These are phyloP conservation scores for Amblyornis subalaris DNA, from an alignment of 2,113 vertebrate genomes.

Conservation along the genomic window DNA sequence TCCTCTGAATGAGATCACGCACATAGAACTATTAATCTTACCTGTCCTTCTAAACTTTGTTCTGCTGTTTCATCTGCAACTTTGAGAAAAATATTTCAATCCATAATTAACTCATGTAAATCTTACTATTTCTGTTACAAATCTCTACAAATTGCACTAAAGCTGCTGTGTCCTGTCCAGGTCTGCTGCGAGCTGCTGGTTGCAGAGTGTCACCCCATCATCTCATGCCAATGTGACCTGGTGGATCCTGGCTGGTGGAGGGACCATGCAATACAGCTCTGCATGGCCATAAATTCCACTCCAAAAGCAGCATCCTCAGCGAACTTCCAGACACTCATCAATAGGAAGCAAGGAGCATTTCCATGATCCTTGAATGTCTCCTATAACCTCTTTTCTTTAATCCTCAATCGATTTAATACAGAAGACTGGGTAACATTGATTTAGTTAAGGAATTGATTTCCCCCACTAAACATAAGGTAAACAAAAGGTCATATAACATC, in stretches of 20 bases:
- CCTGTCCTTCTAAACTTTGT: not conserved
- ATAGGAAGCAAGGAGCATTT: not conserved
- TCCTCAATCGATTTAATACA: not conserved
- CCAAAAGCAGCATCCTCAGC: not conserved
- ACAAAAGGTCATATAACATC: not conserved
- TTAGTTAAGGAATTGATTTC: not conserved
- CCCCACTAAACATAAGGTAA: not conserved
- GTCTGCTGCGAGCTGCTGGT: not conserved
- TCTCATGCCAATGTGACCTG: not conserved
- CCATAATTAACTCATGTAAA: not conserved
- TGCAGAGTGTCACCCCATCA: not conserved
- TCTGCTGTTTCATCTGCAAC: not conserved
- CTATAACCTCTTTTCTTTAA: not conserved
- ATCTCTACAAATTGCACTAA: not conserved
- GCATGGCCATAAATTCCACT: not conserved
- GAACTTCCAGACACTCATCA: not conserved
- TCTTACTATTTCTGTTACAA: not conserved
- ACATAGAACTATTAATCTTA: not conserved
- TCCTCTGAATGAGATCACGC: not conserved
- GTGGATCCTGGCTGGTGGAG: not conserved
- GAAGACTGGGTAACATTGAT: not conserved
- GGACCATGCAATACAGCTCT: not conserved
- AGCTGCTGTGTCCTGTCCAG: not conserved
- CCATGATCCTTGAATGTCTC: not conserved
- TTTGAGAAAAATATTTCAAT: not conserved